Evolutionary conservation across 1,140 invertebrate genomes (phyloP).

Genomic region (Oscheius sp.): DNA sequence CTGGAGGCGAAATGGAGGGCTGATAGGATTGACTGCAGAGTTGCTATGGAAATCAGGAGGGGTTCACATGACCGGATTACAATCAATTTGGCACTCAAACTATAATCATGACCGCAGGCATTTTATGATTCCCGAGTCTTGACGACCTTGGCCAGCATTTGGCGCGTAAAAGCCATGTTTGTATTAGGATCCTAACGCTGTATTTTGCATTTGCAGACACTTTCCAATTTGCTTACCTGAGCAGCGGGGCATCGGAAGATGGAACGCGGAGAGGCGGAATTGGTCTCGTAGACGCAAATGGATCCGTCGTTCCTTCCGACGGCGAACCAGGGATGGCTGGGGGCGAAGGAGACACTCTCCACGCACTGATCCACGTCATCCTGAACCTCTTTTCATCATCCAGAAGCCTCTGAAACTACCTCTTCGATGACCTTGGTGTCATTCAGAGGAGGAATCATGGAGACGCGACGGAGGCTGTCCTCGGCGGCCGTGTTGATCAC

Average conservation of each 20-base stretch:
- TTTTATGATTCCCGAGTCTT: too few species aligned
- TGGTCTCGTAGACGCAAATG: conserved; percentile 24
- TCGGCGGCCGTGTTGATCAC: conserved; percentile 15
- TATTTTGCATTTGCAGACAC: not conserved
- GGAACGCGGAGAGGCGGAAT: conserved; percentile 10
- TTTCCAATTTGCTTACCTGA: not conserved
- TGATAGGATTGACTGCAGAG: too few species aligned
- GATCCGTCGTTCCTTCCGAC: conserved; percentile 33
- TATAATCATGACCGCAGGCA: too few species aligned
- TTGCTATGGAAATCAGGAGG: too few species aligned
- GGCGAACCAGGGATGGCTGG: conserved; percentile 27
- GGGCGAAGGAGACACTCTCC: conserved; percentile 16
- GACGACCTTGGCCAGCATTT: too few species aligned
- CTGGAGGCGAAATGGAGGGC: too few species aligned
- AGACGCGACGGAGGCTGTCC: conserved; percentile 9
- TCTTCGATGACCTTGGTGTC: conserved; percentile 6
- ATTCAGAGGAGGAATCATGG: conserved; percentile 6
- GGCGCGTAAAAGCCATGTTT: too few species aligned
- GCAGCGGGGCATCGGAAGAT: conserved; percentile 13
- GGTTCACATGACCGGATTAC: too few species aligned
- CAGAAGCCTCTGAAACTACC: not conserved
- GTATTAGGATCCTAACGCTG: too few species aligned
- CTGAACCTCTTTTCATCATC: conserved; percentile 4
- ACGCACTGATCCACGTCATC: conserved; percentile 32
- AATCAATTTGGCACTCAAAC: too few species aligned